Evolutionary conservation across 2,888 invertebrate genomes (phyloP).

Genomic region (Drosophila longiperda): DNA sequence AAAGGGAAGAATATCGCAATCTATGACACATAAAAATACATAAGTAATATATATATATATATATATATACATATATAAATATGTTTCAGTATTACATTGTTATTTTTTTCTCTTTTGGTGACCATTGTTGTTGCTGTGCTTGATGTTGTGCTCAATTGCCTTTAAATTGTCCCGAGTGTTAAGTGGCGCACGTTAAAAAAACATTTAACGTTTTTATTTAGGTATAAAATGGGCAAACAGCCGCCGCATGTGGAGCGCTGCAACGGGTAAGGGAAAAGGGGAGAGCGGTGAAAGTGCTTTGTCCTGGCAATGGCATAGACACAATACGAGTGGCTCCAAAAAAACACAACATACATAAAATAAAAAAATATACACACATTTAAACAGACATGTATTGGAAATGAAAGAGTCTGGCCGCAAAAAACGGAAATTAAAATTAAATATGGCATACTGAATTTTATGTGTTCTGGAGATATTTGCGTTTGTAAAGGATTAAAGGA

Average conservation of each 20-base stretch:
- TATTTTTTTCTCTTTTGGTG: slow-evolving; percentile 54
- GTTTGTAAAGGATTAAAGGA: background rate
- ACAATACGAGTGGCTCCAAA: slow-evolving; percentile 38
- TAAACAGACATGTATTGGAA: slow-evolving; percentile 26
- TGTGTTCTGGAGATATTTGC: slow-evolving; percentile 8
- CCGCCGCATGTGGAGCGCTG: slow-evolving; percentile 12
- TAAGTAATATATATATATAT: slow-evolving; percentile 20
- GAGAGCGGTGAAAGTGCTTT: slow-evolving; percentile 66
- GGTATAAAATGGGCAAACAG: slow-evolving; percentile 60
- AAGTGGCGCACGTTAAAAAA: slow-evolving; percentile 79
- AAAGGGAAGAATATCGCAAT: slow-evolving; percentile 13
- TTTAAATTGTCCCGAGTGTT: slow-evolving; percentile 78
- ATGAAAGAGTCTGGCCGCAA: slow-evolving; percentile 30
- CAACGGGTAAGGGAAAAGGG: background rate
- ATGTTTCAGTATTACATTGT: slow-evolving; percentile 42
- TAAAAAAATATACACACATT: slow-evolving; percentile 9
- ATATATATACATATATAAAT: slow-evolving; percentile 4
- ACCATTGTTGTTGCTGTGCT: slow-evolving; percentile 51
- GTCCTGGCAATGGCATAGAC: slow-evolving; percentile 61
- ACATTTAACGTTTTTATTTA: slow-evolving; percentile 81
- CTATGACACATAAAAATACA: slow-evolving; percentile 21
- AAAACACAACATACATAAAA: slow-evolving; percentile 17
- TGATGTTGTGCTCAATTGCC: slow-evolving; percentile 74
- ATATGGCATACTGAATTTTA: slow-evolving; percentile 51
- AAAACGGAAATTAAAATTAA: slow-evolving; percentile 77